Evolutionary conservation across 2,888 invertebrate species (phyloP), one percentile per base, ranked within the genome.

Genomic region (Pachymerium ferrugineum): DNA sequence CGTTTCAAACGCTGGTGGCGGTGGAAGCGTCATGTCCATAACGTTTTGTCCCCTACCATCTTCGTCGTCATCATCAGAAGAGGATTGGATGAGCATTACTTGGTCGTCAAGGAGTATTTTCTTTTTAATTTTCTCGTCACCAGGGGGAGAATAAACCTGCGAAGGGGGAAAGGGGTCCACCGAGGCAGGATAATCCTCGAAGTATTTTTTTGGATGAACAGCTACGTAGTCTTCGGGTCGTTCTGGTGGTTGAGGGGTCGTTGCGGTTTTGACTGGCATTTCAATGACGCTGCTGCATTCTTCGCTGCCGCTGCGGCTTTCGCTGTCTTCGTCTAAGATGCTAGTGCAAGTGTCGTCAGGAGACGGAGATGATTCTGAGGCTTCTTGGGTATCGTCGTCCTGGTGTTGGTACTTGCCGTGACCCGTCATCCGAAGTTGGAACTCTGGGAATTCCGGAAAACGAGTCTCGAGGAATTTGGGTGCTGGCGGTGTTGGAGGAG

Each of bases 281-380:
- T 73, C 73, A 19, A 73, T 73, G n/a, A 73, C 73, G 22, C 73
- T 73, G 73, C 73, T 73, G 62, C 73, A 73, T 31, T 73, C 73
- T 28, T 73, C 73, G 33, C 73, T 73, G 10, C 47, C 47, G 19
- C 62, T 62, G 19, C 73, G 33, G 30, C 54, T 54, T 22, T 73
- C 73, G 28, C 73, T 73, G 73, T 73, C 73, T 31, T 73, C 73
- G 30, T 73, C 73, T 62, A 73, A 29, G 19, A 54, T 29, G 30
- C 73, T 31, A 29, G 73, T 62, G 29, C 19, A 19, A 22, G 47
- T 47, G 62, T 73, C 47, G n/a, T 73, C 73, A 2, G 25, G 54
- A 28, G 47, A 16, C 14, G 16, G 19, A 3, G 54, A 16, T 4
- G 22, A 22, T 10, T 62, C 62, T 8, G 62, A 5, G 4, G 22